These are phyloP conservation scores for Phyllostomus hastatus DNA, from an alignment of 2,113 vertebrate genomes.

Conservation along the genomic window DNA sequence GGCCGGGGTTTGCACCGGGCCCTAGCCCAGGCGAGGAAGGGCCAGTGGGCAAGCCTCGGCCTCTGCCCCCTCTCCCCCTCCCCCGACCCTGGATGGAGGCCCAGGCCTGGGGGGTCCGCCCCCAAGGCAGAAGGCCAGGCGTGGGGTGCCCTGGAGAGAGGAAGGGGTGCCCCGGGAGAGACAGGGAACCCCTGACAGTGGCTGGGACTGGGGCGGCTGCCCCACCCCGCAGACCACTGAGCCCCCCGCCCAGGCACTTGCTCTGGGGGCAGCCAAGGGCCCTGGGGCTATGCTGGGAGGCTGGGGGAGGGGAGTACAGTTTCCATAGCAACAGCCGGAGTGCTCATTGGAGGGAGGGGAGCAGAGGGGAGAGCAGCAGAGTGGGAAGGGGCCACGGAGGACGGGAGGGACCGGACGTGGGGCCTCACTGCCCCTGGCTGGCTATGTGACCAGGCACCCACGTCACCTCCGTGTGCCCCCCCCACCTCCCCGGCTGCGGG, in stretches of 20 bases:
- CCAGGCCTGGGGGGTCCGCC: too few relatives aligned
- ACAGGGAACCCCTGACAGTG: background rate
- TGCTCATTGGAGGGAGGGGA: background rate
- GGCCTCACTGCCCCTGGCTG: background rate
- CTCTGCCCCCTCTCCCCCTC: background rate
- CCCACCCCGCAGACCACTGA: background rate
- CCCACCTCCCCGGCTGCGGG: background rate
- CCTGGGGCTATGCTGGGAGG: background rate
- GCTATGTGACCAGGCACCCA: background rate
- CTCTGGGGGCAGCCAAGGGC: background rate
- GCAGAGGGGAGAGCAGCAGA: background rate
- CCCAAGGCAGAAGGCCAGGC: background rate
- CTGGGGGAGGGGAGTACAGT: background rate
- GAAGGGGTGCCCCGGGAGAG: background rate
- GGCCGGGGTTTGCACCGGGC: background rate
- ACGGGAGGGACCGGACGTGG: background rate
- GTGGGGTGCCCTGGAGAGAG: background rate
- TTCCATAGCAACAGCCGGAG: background rate
- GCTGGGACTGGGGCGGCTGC: background rate
- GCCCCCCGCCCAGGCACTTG: background rate
- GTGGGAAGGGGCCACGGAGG: background rate
- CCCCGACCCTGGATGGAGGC: background rate
- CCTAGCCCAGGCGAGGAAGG: background rate
- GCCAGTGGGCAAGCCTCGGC: background rate
- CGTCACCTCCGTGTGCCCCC: rapidly evolving